These are phyloP conservation scores for Leucoptera coffeella DNA, from an alignment of 2,888 invertebrate genomes.

Conservation along the genomic window DNA sequence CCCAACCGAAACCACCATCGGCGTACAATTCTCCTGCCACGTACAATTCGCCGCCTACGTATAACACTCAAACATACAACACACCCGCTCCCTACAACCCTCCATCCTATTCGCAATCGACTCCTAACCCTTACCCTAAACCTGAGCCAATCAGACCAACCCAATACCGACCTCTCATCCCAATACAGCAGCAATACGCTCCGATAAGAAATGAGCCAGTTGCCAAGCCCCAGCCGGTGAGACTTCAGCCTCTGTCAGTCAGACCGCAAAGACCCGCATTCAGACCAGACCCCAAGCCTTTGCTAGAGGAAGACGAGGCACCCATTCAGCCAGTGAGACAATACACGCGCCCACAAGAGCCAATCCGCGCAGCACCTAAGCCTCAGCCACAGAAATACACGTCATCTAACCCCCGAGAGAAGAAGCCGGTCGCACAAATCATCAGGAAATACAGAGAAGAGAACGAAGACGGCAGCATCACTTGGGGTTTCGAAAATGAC, in stretches of 20 bases:
- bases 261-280: constrained; percentile 48
- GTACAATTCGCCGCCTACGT: too few species aligned
- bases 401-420: constrained; percentile 35
- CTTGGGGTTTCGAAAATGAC: constrained; percentile 85
- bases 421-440: constrained; percentile 68
- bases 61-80: too few species aligned
- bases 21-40: constrained; percentile 32
- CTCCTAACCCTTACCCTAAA: constrained; percentile 20
- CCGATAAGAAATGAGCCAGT: constrained; percentile 29
- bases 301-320: constrained; percentile 35
- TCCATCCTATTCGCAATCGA: constrained; percentile 24
- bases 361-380: constrained; percentile 12
- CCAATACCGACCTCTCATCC: constrained; percentile 34
- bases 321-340: constrained; percentile 39
- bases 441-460: constrained; percentile 69
- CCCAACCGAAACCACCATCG: constrained; percentile 36
- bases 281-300: constrained; percentile 40
- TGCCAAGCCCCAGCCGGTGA: constrained; percentile 30
- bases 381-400: constrained; percentile 30
- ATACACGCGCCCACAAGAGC: constrained; percentile 30
- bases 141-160: constrained; percentile 39
- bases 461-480: constrained; percentile 74
- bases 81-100: constrained; percentile 18
- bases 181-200: constrained; percentile 31
- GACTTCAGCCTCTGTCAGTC: constrained; percentile 38